These are phyloP conservation scores for Ictalurus punctatus DNA, from an alignment of 2,113 vertebrate genomes.

Conservation along the genomic window DNA sequence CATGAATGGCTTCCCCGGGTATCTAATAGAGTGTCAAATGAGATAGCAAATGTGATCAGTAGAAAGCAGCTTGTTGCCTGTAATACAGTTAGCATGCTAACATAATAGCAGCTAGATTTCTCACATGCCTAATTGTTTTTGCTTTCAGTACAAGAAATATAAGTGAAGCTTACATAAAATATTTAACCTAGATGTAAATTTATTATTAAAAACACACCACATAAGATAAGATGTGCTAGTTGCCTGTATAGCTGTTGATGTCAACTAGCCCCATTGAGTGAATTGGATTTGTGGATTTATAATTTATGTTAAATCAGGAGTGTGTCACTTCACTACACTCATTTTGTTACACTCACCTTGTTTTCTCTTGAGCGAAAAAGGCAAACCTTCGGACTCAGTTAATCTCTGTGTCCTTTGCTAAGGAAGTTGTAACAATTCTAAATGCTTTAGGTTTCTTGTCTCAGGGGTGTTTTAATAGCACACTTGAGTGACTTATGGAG, in stretches of 20 bases:
- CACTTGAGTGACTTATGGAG: constrained; percentile 53
- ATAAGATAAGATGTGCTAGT: neutral
- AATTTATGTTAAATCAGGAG: neutral
- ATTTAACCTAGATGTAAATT: neutral
- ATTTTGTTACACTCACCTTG: constrained; percentile 17
- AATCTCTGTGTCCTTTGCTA: constrained; percentile 49
- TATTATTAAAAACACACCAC: neutral
- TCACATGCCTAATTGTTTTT: neutral
- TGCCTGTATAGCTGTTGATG: neutral
- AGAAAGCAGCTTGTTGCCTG: neutral
- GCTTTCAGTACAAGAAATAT: neutral
- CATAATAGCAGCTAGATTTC: neutral
- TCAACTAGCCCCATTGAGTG: neutral
- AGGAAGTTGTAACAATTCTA: constrained; percentile 51
- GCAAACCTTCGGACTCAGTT: constrained; percentile 42
- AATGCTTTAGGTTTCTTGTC: constrained; percentile 54
- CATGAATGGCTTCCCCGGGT: neutral
- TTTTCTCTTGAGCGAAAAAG: constrained; percentile 31
- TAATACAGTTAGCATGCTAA: neutral
- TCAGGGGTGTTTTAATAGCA: constrained; percentile 52
- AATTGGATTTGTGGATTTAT: neutral
- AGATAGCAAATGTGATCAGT: neutral
- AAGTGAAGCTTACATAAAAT: neutral
- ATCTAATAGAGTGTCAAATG: neutral
- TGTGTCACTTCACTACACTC: constrained; percentile 11